phyloP scores from a whole-genome alignment of 2,888 invertebrate genomes.

The Marasmarcha lunaedactyla region DNA sequence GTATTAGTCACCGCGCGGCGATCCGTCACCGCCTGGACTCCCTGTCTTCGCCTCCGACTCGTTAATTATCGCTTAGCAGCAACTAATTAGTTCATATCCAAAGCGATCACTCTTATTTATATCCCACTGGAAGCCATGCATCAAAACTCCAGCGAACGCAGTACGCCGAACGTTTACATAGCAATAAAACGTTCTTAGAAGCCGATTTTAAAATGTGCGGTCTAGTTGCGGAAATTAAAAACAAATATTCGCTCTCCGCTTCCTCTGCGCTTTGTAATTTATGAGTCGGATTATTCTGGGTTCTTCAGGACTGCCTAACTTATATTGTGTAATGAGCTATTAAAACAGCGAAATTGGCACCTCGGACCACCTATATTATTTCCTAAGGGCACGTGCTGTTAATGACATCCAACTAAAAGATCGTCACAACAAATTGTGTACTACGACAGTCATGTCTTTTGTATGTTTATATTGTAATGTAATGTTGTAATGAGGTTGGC shows the following conservation, averaged over 20 bases:
- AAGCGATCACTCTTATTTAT: not conserved
- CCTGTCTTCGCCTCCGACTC: constrained; percentile 39
- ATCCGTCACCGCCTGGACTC: constrained; percentile 35
- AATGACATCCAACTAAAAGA: constrained; percentile 14
- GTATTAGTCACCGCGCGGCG: constrained; percentile 37
- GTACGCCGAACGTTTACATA: constrained; percentile 3
- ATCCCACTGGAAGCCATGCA: not conserved
- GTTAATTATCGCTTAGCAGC: constrained; percentile 46
- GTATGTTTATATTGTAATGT: constrained; percentile 32
- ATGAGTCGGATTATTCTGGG: constrained; percentile 36
- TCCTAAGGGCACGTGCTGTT: constrained; percentile 38
- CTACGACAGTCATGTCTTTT: not conserved
- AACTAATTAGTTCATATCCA: not conserved
- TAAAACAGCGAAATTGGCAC: constrained; percentile 45
- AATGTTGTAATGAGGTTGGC: too few species aligned
- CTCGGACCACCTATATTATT: constrained; percentile 27
- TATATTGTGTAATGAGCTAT: constrained; percentile 42
- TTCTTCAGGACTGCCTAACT: constrained; percentile 33
- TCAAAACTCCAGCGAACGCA: not conserved
- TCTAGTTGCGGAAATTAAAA: constrained; percentile 25
- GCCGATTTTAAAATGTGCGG: constrained; percentile 19
- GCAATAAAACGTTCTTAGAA: constrained; percentile 14
- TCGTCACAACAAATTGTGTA: not conserved
- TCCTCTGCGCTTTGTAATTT: constrained; percentile 31
- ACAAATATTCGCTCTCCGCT: constrained; percentile 28